Evolutionary conservation across 37 sponge, comb jelly and placozoan genomes (phyloP).

Genomic region (Ephydatia muelleri): DNA sequence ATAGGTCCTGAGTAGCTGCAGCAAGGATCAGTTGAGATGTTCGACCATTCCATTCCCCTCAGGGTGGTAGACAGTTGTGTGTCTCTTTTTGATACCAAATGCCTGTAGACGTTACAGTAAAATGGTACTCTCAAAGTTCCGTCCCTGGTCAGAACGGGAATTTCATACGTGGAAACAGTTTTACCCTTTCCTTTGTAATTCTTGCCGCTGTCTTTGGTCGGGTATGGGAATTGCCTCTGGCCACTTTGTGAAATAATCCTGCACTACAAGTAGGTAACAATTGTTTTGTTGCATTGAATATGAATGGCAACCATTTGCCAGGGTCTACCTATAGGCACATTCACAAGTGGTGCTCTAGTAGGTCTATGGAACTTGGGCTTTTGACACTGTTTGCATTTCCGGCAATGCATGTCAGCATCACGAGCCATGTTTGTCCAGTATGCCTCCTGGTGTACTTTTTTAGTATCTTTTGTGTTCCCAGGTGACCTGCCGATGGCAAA

Average conservation of each 20-base stretch:
- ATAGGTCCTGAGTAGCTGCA: conserved; percentile 51
- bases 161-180: neutral
- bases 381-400: no score
- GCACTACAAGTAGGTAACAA: no score
- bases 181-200: conserved; percentile 4
- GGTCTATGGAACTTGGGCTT: no score
- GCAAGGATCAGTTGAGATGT: conserved; percentile 23
- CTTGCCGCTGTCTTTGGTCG: conserved; percentile 25
- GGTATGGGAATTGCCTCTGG: conserved; percentile 38
- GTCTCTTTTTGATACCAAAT: conserved; percentile 34
- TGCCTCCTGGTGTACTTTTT: neutral
- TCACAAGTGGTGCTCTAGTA: conserved; percentile 20
- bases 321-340: conserved; percentile 28
- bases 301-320: conserved; percentile 26
- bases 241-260: no score
- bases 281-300: conserved; percentile 9
- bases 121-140: conserved; percentile 11
- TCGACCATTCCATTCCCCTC: conserved; percentile 61
- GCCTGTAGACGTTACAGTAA: conserved; percentile 2
- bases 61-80: conserved; percentile 43
- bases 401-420: no score
- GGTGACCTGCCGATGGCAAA: conserved; percentile 25
- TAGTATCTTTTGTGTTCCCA: conserved; percentile 19
- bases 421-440: no score
- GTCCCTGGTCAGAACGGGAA: conserved; percentile 28